Percentiles rank a stretch among this genome's conserved stretches.
phyloP scores from a whole-genome alignment of 2,797 vertebrate species.

The Phalloptychus januarius region DNA sequence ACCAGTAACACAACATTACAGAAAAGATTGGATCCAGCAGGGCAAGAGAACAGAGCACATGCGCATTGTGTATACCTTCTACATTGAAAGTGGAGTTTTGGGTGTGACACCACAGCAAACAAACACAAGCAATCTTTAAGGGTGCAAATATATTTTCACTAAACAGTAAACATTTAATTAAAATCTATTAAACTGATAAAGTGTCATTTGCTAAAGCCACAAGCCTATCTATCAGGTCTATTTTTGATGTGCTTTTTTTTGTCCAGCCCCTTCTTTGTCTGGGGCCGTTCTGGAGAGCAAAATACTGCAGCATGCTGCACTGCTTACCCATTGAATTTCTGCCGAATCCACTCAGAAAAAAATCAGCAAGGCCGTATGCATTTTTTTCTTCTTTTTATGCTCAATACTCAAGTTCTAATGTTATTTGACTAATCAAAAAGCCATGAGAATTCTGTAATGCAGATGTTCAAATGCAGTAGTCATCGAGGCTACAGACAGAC shows the following conservation, averaged over 20 bases:
- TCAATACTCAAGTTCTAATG: background rate
- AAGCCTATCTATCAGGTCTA: background rate
- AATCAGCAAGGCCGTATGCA: background rate
- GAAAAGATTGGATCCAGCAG: background rate
- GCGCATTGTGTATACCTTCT: background rate
- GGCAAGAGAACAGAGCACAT: background rate
- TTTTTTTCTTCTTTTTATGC: background rate
- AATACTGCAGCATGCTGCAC: constrained; percentile 56
- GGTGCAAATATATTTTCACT: background rate
- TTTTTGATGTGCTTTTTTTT: background rate
- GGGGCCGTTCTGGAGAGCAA: constrained; percentile 27
- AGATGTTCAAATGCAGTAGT: constrained; percentile 21
- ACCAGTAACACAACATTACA: background rate
- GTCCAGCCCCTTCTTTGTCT: constrained; percentile 27
- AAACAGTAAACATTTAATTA: background rate
- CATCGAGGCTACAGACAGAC: constrained; percentile 33
- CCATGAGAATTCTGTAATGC: background rate
- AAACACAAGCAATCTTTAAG: background rate
- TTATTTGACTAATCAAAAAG: background rate
- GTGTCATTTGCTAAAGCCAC: background rate
- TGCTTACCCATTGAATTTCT: constrained; percentile 33
- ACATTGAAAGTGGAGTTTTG: background rate
- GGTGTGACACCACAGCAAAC: background rate
- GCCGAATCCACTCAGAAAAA: constrained; percentile 37
- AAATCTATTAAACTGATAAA: background rate